Evolutionary conservation across 2,113 vertebrate genomes (phyloP).

Genomic region (Gymnobelideus leadbeateri): DNA sequence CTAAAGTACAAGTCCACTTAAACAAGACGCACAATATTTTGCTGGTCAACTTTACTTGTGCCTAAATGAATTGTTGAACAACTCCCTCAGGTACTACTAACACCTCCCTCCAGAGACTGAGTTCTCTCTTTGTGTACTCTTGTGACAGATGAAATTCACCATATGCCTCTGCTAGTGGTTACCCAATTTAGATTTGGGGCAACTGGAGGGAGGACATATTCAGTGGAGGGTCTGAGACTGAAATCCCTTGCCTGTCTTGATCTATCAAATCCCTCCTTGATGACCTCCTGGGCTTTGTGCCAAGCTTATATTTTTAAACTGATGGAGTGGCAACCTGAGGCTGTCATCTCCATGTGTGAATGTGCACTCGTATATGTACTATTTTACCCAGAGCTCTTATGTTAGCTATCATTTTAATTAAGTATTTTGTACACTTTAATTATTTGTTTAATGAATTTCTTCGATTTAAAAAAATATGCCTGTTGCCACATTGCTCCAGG

Average conservation of each 20-base stretch:
- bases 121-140: neutral
- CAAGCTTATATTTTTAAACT: slow-evolving; percentile 72
- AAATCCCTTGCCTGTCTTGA: slow-evolving; percentile 54
- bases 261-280: slow-evolving; percentile 64
- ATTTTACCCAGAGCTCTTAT: slow-evolving; percentile 48
- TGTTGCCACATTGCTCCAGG: slow-evolving; percentile 19
- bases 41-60: neutral
- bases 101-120: slow-evolving; percentile 1
- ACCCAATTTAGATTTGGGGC: slow-evolving; percentile 62
- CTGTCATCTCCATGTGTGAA: slow-evolving; percentile 45
- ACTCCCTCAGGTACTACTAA: slow-evolving; percentile 33
- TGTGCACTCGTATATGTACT: slow-evolving; percentile 8
- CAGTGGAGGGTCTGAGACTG: neutral
- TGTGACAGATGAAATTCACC: slow-evolving; percentile 49
- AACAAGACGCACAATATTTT: neutral
- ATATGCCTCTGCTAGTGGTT: slow-evolving; percentile 48
- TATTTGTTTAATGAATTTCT: slow-evolving; percentile 61
- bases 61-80: neutral
- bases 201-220: slow-evolving; percentile 57
- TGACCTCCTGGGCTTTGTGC: slow-evolving; percentile 56
- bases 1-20: neutral
- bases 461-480: slow-evolving; percentile 50
- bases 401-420: slow-evolving; percentile 67
- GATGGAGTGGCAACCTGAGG: slow-evolving; percentile 36
- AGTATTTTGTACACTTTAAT: slow-evolving; percentile 59